Evolutionary conservation across 1,140 invertebrate genomes (phyloP).

Genomic region (Leptinotarsa undecemlineata): DNA sequence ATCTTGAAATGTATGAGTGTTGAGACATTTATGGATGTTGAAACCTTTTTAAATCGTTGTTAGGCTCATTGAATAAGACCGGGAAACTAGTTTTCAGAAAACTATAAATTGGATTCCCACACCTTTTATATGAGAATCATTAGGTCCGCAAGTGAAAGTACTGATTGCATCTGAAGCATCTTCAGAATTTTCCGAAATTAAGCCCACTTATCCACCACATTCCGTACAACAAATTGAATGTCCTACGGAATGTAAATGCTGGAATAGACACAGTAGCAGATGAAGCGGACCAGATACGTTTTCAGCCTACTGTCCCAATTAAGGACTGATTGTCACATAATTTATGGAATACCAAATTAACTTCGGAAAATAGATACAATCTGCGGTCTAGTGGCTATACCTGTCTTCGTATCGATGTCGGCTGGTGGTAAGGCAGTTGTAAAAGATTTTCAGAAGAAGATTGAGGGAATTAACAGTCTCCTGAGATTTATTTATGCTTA

Average conservation of each 20-base stretch:
- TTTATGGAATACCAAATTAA: constrained; percentile 25
- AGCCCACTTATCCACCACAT: background rate
- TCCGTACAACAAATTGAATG: constrained; percentile 16
- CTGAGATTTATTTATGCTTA: background rate
- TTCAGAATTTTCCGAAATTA: background rate
- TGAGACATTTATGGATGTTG: no score
- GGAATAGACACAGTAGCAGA: constrained; percentile 23
- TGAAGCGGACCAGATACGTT: constrained; percentile 22
- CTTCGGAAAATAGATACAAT: constrained; percentile 17
- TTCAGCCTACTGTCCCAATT: constrained; percentile 16
- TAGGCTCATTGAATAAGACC: no score
- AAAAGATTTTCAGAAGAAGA: background rate
- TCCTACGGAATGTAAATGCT: constrained; percentile 20
- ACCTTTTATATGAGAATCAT: no score
- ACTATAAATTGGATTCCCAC: no score
- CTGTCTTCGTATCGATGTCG: constrained; percentile 1
- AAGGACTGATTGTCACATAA: constrained; percentile 21
- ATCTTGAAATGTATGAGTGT: no score
- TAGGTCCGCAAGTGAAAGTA: no score
- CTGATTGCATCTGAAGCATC: background rate
- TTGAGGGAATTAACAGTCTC: background rate
- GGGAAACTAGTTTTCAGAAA: no score
- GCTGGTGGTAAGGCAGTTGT: background rate
- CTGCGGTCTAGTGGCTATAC: constrained; percentile 5
- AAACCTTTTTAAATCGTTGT: no score